phyloP scores from a whole-genome alignment of 2,113 vertebrate genomes.

The Pomatostomus ruficeps region DNA sequence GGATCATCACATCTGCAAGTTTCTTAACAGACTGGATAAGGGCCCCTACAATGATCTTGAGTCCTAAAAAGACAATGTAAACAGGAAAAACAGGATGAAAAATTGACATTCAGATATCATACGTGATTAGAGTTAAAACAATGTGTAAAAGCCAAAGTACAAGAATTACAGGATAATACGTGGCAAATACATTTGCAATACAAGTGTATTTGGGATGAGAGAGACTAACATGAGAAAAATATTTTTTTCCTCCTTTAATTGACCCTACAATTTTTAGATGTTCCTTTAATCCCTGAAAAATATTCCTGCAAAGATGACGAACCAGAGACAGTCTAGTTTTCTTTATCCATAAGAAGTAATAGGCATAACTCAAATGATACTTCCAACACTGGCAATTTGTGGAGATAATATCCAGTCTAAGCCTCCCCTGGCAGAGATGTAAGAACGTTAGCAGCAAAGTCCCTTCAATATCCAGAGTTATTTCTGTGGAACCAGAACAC shows the following conservation, averaged over 20 bases:
- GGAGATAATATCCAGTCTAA: neutral
- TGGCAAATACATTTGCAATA: neutral
- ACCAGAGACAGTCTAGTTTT: neutral
- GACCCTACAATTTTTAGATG: neutral
- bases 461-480: neutral
- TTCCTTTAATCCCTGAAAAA: neutral
- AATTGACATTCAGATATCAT: neutral
- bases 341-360: neutral
- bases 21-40: conserved; percentile 96
- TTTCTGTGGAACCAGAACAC: neutral
- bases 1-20: conserved; percentile 91
- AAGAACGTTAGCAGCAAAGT: neutral
- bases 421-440: neutral
- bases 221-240: neutral
- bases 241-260: neutral
- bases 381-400: neutral
- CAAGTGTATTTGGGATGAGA: neutral
- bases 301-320: neutral
- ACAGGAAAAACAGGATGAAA: neutral
- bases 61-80: conserved; percentile 65
- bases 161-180: neutral
- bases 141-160: neutral
- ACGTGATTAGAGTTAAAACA: neutral
- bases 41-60: conserved; percentile 94
- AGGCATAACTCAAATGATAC: neutral